phyloP scores from a whole-genome alignment of 2,113 vertebrate genomes.

The Rhagologus leucostigma region DNA sequence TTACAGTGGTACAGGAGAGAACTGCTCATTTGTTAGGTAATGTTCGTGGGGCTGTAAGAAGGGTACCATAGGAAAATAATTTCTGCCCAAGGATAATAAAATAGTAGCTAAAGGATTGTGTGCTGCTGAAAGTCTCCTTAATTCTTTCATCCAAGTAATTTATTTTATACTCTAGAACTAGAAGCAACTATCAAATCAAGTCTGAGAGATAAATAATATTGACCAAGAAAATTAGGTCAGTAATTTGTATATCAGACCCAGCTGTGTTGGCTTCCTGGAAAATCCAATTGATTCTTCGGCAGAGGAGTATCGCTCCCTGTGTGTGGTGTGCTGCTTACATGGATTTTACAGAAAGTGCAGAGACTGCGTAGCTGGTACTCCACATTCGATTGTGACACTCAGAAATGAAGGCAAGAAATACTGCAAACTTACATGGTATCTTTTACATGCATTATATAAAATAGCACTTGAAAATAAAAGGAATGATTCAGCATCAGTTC shows the following conservation, averaged over 20 bases:
- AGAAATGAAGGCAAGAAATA: not conserved
- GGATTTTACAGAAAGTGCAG: not conserved
- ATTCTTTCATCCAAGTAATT: not conserved
- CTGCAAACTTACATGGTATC: rapidly evolving
- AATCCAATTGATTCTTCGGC: not conserved
- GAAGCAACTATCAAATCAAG: not conserved
- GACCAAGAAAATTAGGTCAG: not conserved
- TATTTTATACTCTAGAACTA: not conserved
- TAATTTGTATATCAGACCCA: not conserved
- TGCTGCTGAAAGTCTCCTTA: not conserved
- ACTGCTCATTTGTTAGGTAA: not conserved
- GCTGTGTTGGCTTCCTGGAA: not conserved
- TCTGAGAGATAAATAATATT: not conserved
- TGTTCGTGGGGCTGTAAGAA: not conserved
- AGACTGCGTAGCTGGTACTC: not conserved
- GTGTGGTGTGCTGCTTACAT: not conserved
- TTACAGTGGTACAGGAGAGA: not conserved
- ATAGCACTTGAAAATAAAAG: not conserved
- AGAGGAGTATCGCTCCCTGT: not conserved
- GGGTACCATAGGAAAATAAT: not conserved
- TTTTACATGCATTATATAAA: not conserved
- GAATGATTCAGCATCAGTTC: not conserved
- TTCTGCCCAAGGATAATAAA: not conserved
- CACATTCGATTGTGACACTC: not conserved
- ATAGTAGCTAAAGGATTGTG: not conserved